phyloP scores from a whole-genome alignment of 2,797 vertebrate species.

The Sternarchorhynchus goeldii region DNA sequence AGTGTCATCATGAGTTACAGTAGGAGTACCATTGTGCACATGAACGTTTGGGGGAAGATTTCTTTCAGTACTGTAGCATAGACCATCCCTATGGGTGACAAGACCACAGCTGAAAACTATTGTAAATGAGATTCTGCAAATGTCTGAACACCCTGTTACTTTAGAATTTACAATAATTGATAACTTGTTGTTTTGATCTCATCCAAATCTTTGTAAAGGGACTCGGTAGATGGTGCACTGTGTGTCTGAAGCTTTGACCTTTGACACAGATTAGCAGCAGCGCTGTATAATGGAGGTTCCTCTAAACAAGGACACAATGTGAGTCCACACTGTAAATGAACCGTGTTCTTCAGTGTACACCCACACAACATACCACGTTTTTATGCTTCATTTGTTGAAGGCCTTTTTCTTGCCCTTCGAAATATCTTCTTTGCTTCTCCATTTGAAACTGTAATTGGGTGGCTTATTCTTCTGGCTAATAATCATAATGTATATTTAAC shows the following conservation, averaged over 20 bases:
- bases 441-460: background rate
- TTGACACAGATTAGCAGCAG: constrained; percentile 5
- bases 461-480: background rate
- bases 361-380: background rate
- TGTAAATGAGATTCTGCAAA: no score
- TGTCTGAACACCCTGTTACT: background rate
- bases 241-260: constrained; percentile 7
- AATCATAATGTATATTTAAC: constrained; percentile 13
- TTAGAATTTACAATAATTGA: background rate
- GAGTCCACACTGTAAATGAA: background rate
- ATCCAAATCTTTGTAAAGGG: background rate
- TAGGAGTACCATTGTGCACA: no score
- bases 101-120: no score
- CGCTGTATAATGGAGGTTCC: background rate
- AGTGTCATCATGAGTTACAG: no score
- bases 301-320: background rate
- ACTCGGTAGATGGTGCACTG: background rate
- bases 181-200: no score
- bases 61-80: background rate
- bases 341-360: constrained; percentile 2
- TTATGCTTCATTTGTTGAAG: constrained; percentile 10
- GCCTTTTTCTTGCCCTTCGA: background rate
- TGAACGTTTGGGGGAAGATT: background rate
- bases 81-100: no score
- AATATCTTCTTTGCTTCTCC: background rate